These are phyloP conservation scores for Acanthoscelides obtectus DNA, from an alignment of 2,888 invertebrate genomes.

Conservation along the genomic window DNA sequence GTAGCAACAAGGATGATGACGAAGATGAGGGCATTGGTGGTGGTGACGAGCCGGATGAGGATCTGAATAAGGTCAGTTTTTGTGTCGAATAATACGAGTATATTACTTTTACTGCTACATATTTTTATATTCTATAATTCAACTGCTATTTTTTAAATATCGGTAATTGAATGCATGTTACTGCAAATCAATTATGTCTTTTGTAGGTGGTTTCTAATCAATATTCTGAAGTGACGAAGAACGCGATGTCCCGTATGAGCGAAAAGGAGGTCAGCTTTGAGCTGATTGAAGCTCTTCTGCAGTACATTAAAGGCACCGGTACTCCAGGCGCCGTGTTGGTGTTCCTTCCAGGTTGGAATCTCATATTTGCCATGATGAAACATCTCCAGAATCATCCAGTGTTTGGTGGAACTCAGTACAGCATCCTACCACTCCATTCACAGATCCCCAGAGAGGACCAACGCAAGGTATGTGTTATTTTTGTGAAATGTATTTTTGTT, in stretches of 20 bases:
- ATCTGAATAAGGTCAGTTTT: conserved; percentile 64
- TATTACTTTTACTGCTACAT: no score
- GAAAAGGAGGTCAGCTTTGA: conserved; percentile 94
- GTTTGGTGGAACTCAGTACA: conserved; percentile 57
- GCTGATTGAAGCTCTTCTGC: conserved; percentile 75
- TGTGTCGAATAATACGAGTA: no score
- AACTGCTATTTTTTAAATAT: no score
- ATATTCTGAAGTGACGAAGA: conserved; percentile 60
- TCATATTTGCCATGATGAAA: conserved; percentile 89
- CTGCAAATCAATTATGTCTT: neutral
- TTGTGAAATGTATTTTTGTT: no score
- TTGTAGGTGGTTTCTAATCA: conserved; percentile 19
- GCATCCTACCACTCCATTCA: conserved; percentile 92
- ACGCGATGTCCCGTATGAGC: conserved; percentile 69
- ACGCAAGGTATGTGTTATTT: conserved; percentile 54
- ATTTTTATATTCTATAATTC: no score
- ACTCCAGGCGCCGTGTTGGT: conserved; percentile 84
- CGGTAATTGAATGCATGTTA: no score
- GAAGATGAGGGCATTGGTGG: conserved; percentile 57
- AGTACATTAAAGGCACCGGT: conserved; percentile 54
- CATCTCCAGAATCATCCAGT: conserved; percentile 68
- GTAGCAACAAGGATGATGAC: conserved; percentile 53
- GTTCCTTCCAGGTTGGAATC: conserved; percentile 96
- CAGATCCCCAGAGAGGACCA: conserved; percentile 96
- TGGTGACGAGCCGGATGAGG: conserved; percentile 58